phyloP scores from a whole-genome alignment of 2,888 invertebrate genomes.

The Dexiosoma caninum region DNA sequence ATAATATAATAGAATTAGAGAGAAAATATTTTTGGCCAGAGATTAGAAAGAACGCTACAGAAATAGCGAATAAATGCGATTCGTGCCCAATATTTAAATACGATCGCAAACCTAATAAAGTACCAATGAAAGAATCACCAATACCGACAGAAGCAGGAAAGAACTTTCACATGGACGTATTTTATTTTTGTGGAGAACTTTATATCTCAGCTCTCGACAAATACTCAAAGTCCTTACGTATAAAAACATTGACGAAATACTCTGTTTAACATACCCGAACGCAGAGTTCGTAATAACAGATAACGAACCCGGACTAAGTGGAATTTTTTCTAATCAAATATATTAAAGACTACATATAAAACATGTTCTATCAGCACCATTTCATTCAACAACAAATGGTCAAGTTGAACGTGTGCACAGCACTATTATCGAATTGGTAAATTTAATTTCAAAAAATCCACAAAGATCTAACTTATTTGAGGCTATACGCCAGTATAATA shows the following conservation, averaged over 20 bases:
- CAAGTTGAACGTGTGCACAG: no score
- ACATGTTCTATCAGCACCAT: neutral
- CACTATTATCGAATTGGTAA: no score
- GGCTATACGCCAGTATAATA: no score
- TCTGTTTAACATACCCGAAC: neutral
- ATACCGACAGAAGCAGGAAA: neutral
- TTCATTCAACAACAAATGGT: no score
- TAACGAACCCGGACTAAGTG: neutral
- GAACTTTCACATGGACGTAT: neutral
- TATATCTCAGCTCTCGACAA: neutral
- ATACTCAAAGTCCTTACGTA: neutral
- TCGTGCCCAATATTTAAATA: no score
- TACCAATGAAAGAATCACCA: conserved; percentile 1
- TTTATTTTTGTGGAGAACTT: neutral
- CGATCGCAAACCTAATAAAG: conserved; percentile 4
- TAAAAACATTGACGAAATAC: neutral
- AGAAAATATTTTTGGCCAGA: no score
- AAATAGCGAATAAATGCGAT: no score
- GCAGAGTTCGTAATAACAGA: neutral
- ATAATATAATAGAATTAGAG: no score
- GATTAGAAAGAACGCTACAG: neutral
- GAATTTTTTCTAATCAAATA: neutral
- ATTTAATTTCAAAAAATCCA: no score
- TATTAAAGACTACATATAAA: neutral
- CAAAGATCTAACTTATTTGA: no score